Percentiles rank a stretch among this genome's conserved stretches.
These are phyloP conservation scores for Caenorhabditis imperialis DNA, from an alignment of 2,888 invertebrate genomes.

Conservation along the genomic window DNA sequence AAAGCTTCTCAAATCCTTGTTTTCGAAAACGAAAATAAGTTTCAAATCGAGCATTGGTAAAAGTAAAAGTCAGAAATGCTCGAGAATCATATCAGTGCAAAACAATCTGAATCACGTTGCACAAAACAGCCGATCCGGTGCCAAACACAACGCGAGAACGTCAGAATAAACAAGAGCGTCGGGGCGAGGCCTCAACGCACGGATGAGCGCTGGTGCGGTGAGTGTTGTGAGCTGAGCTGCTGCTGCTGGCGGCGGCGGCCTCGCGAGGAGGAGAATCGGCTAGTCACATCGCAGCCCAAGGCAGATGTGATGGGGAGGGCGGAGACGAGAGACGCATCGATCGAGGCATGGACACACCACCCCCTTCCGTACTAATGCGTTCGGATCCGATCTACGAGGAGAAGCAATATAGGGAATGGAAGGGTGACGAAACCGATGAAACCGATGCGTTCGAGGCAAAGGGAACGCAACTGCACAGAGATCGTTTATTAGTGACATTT, in stretches of 20 bases:
- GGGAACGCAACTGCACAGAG: too few relatives aligned
- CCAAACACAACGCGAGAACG: neutral
- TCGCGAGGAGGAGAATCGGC: conserved; percentile 35
- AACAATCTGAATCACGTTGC: too few relatives aligned
- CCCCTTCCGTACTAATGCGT: conserved; percentile 27
- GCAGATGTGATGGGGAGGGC: conserved; percentile 28
- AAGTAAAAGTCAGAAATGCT: too few relatives aligned
- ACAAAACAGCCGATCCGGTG: too few relatives aligned
- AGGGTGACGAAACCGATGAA: neutral
- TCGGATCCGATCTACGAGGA: neutral
- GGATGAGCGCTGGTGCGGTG: conserved; percentile 13
- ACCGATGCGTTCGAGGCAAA: too few relatives aligned
- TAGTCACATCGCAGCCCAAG: conserved; percentile 32
- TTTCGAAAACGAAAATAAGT: too few relatives aligned
- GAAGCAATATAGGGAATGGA: neutral
- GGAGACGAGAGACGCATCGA: conserved; percentile 17
- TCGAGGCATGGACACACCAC: conserved; percentile 14
- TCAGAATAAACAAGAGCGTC: conserved; percentile 14
- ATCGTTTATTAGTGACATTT: too few relatives aligned
- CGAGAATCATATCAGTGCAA: too few relatives aligned
- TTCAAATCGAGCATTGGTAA: too few relatives aligned
- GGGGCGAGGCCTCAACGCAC: neutral
- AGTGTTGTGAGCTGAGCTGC: conserved; percentile 14
- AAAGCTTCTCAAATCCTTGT: too few relatives aligned
- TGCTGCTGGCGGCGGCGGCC: too few relatives aligned